Evolutionary conservation across 2,113 vertebrate genomes (phyloP), one percentile per base, ranked within the genome.

Genomic region (Connochaetes taurinus): DNA sequence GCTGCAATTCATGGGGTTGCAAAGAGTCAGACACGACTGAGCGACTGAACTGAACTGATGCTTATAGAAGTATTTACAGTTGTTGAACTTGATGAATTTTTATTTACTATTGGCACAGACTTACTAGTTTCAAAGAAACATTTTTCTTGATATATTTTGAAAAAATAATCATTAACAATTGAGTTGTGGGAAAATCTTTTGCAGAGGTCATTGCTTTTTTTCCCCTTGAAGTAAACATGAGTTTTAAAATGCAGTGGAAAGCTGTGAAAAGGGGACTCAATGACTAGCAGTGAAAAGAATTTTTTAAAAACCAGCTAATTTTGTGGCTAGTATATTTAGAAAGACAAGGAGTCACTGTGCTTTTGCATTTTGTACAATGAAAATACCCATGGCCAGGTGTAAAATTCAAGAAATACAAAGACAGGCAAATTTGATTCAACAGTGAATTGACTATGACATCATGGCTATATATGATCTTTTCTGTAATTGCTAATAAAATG

Each of bases 91-190:
- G 45, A 90, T 95, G 83, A 62, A 36, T 90, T 95, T 95, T 93
- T 90, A 96, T 96, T 97, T 95, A 83, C 31, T 90, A 45, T 80
- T 74, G 57, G 12, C 33, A 94, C 25, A 91, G 40, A 5, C n/a
- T 96, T 97, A 78, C 87, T 85, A 64, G 80, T 94, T 95, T 97
- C 60, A 96, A 91, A 87, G 31, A 87, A 95, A 82, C 1, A 81
- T 43, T 95, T 53, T 71, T 97, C 31, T 10, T 85, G 15, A 60
- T 82, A 80, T 82, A 84, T 53, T 94, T 92, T 76, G 31, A 90
- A 95, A 94, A 19, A 88, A 78, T 88, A 94, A 90, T 90, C 47
- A 87, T 71, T 67, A 94, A 97, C 36, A 74, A 8, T 43, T 58
- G 17, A 57, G 10, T 6, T 95, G 25, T 58, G 3, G 33, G 9